Conservation (phyloP, 37 sponge, comb jelly and placozoan genomes). For the Crambe crambe region DNA sequence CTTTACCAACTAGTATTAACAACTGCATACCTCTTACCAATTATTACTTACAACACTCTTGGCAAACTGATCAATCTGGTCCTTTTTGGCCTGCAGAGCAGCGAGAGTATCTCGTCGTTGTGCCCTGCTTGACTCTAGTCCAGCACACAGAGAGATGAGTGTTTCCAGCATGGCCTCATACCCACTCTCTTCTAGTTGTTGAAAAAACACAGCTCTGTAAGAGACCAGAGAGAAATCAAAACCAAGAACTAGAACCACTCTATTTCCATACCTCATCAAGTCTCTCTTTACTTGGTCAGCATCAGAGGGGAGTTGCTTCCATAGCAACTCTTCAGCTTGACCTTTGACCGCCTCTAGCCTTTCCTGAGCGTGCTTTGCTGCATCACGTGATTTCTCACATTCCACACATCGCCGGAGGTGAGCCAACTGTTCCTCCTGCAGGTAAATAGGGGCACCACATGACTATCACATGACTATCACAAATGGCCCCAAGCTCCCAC, state of each 20-base stretch:
- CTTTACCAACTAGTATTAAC: background rate
- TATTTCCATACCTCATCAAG: conserved; percentile 4
- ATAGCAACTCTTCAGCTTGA: conserved; percentile 17
- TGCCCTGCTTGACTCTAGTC: background rate
- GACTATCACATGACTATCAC: too few relatives aligned
- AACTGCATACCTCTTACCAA: too few relatives aligned
- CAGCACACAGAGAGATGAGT: conserved; percentile 6
- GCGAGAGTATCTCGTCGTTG: background rate
- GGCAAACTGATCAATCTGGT: conserved; percentile 16
- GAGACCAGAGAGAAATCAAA: background rate
- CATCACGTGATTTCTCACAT: background rate
- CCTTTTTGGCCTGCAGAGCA: conserved; percentile 22
- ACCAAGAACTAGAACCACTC: too few relatives aligned
- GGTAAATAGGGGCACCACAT: background rate
- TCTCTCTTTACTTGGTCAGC: background rate
- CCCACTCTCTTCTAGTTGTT: conserved; percentile 43
- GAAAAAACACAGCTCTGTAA: background rate
- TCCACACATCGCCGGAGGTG: conserved; percentile 24
- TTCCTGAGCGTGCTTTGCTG: background rate
- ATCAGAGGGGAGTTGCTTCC: background rate
- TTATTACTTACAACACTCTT: conserved; percentile 43
- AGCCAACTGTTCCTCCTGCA: conserved; percentile 30
- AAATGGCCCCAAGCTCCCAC: too few relatives aligned
- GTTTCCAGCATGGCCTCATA: conserved; percentile 8
- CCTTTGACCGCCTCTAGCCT: conserved; percentile 22